Percentiles rank a stretch among this genome's conserved stretches.
These are phyloP conservation scores for Clarias macrocephalus DNA, from an alignment of 2,113 vertebrate species.

Conservation along the genomic window DNA sequence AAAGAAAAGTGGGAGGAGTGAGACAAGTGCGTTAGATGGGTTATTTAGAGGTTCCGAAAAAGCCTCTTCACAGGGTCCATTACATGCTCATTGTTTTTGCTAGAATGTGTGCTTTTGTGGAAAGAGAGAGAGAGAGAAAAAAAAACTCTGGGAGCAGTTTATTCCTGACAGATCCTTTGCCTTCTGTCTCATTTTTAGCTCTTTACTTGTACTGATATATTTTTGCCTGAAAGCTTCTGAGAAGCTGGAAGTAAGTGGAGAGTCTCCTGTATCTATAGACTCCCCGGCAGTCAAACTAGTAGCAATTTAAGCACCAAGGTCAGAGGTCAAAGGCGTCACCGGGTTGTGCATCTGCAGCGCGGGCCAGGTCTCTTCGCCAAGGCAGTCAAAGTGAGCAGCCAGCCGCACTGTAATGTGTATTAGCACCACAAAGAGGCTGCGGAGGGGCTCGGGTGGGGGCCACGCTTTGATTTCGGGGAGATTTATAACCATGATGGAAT, in stretches of 20 bases:
- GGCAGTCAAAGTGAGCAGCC: conserved; percentile 74
- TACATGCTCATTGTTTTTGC: conserved; percentile 14
- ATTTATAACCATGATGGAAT: conserved; percentile 79
- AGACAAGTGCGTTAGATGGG: conserved; percentile 41
- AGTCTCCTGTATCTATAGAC: conserved; percentile 53
- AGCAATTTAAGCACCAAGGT: conserved; percentile 63
- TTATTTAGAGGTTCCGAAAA: conserved; percentile 52
- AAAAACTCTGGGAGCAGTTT: conserved; percentile 23
- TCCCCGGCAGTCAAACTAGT: conserved; percentile 52
- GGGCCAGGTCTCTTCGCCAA: conserved; percentile 60
- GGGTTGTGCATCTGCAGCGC: conserved; percentile 73
- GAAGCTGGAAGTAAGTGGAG: conserved; percentile 17
- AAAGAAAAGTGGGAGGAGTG: conserved; percentile 32
- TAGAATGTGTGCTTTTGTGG: conserved; percentile 15
- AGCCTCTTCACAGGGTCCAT: conserved; percentile 37
- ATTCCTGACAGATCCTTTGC: conserved; percentile 33
- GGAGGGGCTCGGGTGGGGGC: conserved; percentile 55
- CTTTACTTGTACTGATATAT: conserved; percentile 25
- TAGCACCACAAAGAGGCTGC: conserved; percentile 75
- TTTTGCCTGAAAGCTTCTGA: conserved; percentile 16
- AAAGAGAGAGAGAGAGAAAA: neutral
- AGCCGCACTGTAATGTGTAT: conserved; percentile 75
- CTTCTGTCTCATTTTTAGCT: neutral
- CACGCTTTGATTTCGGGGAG: conserved; percentile 75
- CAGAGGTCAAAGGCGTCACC: conserved; percentile 68